Evolutionary conservation across 2,113 vertebrate genomes (phyloP), one percentile per base, ranked within the genome.

Genomic region (Istiophorus platypterus): DNA sequence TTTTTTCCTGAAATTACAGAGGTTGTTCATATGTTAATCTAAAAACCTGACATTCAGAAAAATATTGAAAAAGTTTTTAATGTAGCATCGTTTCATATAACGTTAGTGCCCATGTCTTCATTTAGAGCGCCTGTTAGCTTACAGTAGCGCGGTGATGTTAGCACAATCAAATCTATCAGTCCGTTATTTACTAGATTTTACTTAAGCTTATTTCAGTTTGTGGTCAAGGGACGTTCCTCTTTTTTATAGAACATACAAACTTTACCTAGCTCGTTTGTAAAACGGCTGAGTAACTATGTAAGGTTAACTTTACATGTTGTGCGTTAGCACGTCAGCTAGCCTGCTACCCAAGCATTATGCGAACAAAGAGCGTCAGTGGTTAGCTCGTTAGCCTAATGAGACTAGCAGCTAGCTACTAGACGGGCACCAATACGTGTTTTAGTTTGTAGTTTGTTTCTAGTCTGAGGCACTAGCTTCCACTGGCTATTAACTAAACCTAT

Each of bases 101-200:
- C 74, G 81, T 78, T 71, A 15, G 49, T 80, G 83, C 74, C 76
- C 81, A 57, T 72, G 72, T 83, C 88, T 91, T 92, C 90, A 90
- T 92, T 92, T 73, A 74, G 90, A 83, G 61, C 54, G 83, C 68
- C 66, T 79, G 88, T 81, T 91, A 93, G 92, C 93, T 88, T 88
- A 81, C 58, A 49, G 81, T 80, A 71, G 82, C 84, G 71, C 68
- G 56, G 82, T 49, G 59, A 54, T 68, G 85, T 87, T 88, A 90
- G 91, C 89, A 57, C 67, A 54, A 67, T 57, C 47, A 76, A 51
- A 14, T n/a, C 39, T 12, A 13, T 37, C 56, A 67, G 6, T 27
- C 13, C 15, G 12, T 7, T 27, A 2, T 64, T 26, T 20, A 12
- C 9, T 9, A 20, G 18, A 27, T 52, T 20, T 51, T 4, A 29